A percentile compares a stretch with the other conserved stretches of the same genome.
Conservation (phyloP, 2,113 vertebrate species). For the Spheniscus mendiculus region DNA sequence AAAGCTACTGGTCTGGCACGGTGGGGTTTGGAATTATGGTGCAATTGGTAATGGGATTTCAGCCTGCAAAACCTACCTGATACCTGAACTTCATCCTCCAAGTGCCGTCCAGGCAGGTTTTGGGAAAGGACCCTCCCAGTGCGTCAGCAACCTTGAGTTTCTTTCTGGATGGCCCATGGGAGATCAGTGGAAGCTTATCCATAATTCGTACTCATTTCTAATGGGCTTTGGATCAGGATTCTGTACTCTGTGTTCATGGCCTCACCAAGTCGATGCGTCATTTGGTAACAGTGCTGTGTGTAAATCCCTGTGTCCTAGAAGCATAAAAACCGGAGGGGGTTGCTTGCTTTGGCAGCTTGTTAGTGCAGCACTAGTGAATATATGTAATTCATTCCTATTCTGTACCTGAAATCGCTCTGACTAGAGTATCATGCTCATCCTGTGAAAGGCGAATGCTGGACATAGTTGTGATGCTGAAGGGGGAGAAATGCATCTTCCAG, state of each 20-base stretch:
- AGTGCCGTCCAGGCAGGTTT: not conserved
- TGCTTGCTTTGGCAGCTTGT: not conserved
- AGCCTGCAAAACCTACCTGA: not conserved
- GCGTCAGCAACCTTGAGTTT: not conserved
- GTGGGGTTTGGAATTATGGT: not conserved
- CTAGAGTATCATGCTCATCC: not conserved
- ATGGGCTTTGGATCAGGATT: not conserved
- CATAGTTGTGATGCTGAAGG: not conserved
- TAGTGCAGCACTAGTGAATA: not conserved
- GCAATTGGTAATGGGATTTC: not conserved
- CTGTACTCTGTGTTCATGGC: not conserved
- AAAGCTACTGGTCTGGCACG: not conserved
- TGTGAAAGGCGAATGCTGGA: not conserved
- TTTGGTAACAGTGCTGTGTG: not conserved
- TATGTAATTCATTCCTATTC: not conserved
- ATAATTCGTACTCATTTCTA: not conserved
- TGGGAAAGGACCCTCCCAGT: too few species aligned
- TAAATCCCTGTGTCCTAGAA: not conserved
- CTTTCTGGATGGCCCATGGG: not conserved
- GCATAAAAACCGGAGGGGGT: not conserved
- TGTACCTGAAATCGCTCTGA: not conserved
- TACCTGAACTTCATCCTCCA: not conserved
- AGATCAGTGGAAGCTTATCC: not conserved
- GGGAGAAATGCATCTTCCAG: not conserved
- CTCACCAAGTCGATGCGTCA: rapidly evolving